Percentiles rank a stretch among this genome's conserved stretches.
Evolutionary conservation across 1,140 invertebrate genomes (phyloP).

Genomic region (Drosophila quadrilineata): DNA sequence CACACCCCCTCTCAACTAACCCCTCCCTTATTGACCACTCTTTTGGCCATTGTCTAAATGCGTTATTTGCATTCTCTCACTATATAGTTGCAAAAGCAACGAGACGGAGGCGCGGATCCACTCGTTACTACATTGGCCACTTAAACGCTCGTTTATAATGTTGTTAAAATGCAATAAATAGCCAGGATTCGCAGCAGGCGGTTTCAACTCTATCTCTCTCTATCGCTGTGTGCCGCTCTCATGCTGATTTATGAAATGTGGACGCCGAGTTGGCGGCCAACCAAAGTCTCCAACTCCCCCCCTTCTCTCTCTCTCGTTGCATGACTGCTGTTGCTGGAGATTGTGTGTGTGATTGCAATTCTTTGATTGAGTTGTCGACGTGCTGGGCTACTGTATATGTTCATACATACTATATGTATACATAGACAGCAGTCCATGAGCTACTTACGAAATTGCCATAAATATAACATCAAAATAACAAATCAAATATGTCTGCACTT

Average conservation of each 20-base stretch:
- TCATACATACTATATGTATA: too few relatives aligned
- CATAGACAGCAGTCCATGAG: constrained; percentile 23
- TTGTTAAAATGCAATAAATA: constrained; percentile 80
- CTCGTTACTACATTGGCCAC: constrained; percentile 60
- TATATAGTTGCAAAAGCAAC: too few relatives aligned
- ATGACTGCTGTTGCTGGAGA: constrained; percentile 21
- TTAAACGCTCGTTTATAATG: constrained; percentile 78
- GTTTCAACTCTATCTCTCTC: constrained; percentile 17
- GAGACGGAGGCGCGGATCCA: constrained; percentile 40
- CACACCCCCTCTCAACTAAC: not conserved
- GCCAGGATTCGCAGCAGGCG: constrained; percentile 75
- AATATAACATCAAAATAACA: too few relatives aligned
- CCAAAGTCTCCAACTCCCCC: constrained; percentile 13
- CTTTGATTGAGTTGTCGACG: constrained; percentile 68
- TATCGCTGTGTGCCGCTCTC: constrained; percentile 8
- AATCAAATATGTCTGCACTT: too few relatives aligned
- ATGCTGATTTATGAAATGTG: constrained; percentile 78
- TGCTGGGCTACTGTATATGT: constrained; percentile 61
- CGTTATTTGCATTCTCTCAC: constrained; percentile 68
- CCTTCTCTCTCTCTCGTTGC: not conserved
- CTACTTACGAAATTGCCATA: constrained; percentile 8
- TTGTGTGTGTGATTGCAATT: constrained; percentile 54
- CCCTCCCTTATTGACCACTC: not conserved
- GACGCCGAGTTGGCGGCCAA: constrained; percentile 59
- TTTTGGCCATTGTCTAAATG: constrained; percentile 37